Evolutionary conservation across 2,888 invertebrate species (phyloP), one percentile per base, ranked within the genome.

Genomic region (Prostheceraeus crozeri): DNA sequence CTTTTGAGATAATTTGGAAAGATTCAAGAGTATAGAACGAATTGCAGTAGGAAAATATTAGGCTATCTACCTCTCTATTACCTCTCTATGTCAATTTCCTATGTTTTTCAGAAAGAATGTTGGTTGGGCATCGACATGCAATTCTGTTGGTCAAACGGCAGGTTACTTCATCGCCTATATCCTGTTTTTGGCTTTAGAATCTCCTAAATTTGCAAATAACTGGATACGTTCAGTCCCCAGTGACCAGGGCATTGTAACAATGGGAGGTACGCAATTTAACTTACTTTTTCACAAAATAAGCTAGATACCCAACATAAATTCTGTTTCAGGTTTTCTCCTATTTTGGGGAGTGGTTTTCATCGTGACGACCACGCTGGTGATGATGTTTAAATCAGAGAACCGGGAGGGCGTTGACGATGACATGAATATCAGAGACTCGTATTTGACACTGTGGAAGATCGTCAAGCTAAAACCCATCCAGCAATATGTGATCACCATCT

Each of bases 101-200:
- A 3, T 57, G 65, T 46, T n/a, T 80, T 81, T 46, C 73, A 87
- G 87, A 67, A 81, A 84, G 68, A 98, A 98, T 79, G 91, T 98
- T 2, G 91, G 89, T 1, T 91, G 96, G 79, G 96, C 98, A 0
- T 96, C 96, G 1, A 98, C 96, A 0, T 98, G 98, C 73, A 99
- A 99, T 73, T 88, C 89, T 68, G 90, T 98, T 0, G 98, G 98
- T 1, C 98, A 99, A 79, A 96, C 94, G 0, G 87, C 91, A 33
- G 96, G 98, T 0, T 94, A 87, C 76, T 94, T 96, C 72, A 80
- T 98, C 1, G 94, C 96, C 63, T 94, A 94, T 77, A 90, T 94
- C 0, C 80, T 94, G 10, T 98, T 99, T 75, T 83, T 98, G 74
- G 90, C 94, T 0, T 77, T 99, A 58, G 96, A 98, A 77, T 96